Percentiles rank a stretch among this genome's conserved stretches.
Conservation (phyloP, 2,113 vertebrate genomes). For the Plotosus lineatus region DNA sequence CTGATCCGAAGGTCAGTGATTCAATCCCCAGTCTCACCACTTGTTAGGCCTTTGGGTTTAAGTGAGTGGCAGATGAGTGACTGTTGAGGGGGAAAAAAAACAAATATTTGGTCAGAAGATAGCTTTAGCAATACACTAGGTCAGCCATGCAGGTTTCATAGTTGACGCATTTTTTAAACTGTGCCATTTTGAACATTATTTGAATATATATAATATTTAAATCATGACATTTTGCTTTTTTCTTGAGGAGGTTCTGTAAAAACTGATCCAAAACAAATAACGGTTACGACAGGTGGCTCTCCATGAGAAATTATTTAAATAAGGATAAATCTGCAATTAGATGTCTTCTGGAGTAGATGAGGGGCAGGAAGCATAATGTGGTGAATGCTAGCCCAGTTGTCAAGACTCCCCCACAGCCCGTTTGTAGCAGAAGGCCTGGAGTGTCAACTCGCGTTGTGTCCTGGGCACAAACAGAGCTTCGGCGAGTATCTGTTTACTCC, state of each 20-base stretch:
- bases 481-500: conserved; percentile 23
- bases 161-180: not conserved
- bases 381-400: conserved; percentile 23
- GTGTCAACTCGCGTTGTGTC: conserved; percentile 24
- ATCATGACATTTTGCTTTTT: not conserved
- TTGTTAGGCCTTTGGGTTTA: too few relatives aligned
- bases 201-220: too few relatives aligned
- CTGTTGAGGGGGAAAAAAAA: too few relatives aligned
- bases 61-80: too few relatives aligned
- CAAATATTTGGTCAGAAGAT: too few relatives aligned
- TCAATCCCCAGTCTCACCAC: too few relatives aligned
- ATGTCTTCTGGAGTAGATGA: conserved; percentile 65
- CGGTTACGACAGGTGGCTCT: conserved; percentile 20
- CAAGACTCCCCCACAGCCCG: conserved; percentile 2
- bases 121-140: too few relatives aligned
- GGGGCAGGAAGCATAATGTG: conserved; percentile 48
- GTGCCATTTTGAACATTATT: not conserved
- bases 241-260: not conserved
- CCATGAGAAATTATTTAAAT: conserved; percentile 31
- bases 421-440: conserved; percentile 54
- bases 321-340: conserved; percentile 55
- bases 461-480: not conserved
- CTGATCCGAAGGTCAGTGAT: too few relatives aligned
- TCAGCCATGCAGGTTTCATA: not conserved
- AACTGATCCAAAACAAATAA: not conserved